Evolutionary conservation across 2,113 vertebrate species (phyloP).

Genomic region (Cheirogaleus medius): DNA sequence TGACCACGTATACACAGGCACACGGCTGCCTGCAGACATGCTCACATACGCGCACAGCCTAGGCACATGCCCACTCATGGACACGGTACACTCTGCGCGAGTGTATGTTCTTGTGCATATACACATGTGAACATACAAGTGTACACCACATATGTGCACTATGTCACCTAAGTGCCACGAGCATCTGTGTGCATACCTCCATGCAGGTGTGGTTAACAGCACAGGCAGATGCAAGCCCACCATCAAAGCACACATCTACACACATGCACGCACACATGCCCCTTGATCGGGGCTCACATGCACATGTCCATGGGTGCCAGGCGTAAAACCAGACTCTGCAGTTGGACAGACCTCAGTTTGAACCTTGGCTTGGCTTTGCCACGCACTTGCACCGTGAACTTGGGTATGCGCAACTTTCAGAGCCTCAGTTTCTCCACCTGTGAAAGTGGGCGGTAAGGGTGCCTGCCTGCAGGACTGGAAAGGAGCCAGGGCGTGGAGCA

Average conservation of each 20-base stretch:
- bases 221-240: accelerated
- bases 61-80: background rate
- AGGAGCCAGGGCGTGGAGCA: background rate
- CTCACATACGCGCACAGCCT: background rate
- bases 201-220: background rate
- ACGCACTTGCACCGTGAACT: background rate
- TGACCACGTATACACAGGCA: accelerated
- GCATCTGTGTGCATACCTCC: background rate
- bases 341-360: background rate
- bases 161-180: too few relatives aligned
- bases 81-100: background rate
- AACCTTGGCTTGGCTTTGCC: background rate
- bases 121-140: too few relatives aligned
- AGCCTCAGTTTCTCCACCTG: background rate
- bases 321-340: background rate
- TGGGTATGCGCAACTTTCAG: background rate
- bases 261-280: accelerated
- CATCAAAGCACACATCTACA: background rate
- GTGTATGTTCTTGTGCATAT: accelerated
- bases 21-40: accelerated
- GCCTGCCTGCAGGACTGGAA: background rate
- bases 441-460: background rate
- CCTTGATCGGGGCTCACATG: accelerated
- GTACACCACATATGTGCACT: background rate
- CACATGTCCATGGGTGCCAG: background rate